Evolutionary conservation across 35 echinoderm and acorn worm genomes (phyloP), one percentile per base, ranked within the genome.

Genomic region (Eucidaris tribuloides): DNA sequence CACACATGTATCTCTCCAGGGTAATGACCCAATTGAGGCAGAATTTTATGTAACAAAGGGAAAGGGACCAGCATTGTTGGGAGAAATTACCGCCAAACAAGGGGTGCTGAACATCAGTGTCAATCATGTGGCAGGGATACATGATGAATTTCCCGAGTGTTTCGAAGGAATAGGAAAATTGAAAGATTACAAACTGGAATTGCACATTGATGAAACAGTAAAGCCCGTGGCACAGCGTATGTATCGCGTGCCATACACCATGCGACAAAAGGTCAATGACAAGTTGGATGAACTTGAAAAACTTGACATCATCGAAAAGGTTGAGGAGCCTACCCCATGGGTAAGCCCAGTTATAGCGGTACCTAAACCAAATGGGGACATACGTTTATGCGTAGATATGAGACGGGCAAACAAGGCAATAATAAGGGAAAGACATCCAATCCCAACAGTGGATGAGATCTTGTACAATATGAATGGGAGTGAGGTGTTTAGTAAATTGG

Each of bases 381-480:
- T 94, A 15, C 35, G 86, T 14, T 61, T 94, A 17, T 94, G 81
- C 41, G 85, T 93, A 46, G 91, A 93, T 56, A 93, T 89, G 86
- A 15, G 91, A 22, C 79, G 85, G 48, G 86, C 91, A 1, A 89
- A 94, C 34, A 80, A 79, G 50, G 85, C 85, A 56, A 78, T 83
- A 29, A 59, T 84, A 11, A 46, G 80, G 65, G 80, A 89, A 80
- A 72, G 86, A 28, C 80, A 88, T 59, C 86, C 81, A 37, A 94
- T 94, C 13, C 91, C 91, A 11, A 94, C 81, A 32, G 91, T 94
- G 4, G 91, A 94, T 58, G 81, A 85, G 46, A 57, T 89, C 11
- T 61, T 94, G 72, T 85, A 84, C 25, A 48, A 83, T 7, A 89
- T 93, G 85, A 93, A 89, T 83, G 52, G 79, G 28, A 61, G 44